Evolutionary conservation across 2,797 vertebrate species (phyloP).

Genomic region (Thalassophryne amazonica): DNA sequence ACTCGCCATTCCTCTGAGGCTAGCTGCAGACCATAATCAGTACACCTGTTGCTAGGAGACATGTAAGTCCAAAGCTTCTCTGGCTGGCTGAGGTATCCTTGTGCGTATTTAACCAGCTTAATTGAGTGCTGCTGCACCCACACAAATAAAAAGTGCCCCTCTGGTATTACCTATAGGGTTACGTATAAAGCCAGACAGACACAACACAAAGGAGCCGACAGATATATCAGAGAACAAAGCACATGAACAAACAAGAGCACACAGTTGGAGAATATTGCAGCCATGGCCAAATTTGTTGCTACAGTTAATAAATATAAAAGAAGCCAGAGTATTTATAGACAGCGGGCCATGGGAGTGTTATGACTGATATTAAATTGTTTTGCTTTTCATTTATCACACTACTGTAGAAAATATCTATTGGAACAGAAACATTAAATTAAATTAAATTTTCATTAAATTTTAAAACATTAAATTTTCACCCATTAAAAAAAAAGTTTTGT

Average conservation of each 20-base stretch:
- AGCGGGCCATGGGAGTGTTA: no score
- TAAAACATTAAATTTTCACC: no score
- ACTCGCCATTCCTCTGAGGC: slow-evolving; percentile 56
- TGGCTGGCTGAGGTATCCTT: slow-evolving; percentile 78
- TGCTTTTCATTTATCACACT: no score
- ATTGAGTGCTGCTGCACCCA: slow-evolving; percentile 73
- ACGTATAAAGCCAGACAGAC: slow-evolving; percentile 18
- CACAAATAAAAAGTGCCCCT: slow-evolving; percentile 71
- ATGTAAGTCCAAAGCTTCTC: slow-evolving; percentile 81
- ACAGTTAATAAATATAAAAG: slow-evolving; percentile 36
- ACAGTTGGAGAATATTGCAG: slow-evolving; percentile 9
- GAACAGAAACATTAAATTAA: no score
- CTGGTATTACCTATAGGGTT: slow-evolving; percentile 55
- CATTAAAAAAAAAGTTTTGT: no score
- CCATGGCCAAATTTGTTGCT: slow-evolving; percentile 13
- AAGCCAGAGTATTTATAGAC: slow-evolving; percentile 41
- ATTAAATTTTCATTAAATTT: no score
- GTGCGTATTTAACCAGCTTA: slow-evolving; percentile 84
- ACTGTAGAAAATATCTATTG: no score
- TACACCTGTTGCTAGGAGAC: slow-evolving; percentile 86
- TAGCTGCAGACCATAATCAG: slow-evolving; percentile 73
- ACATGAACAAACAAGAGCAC: neutral
- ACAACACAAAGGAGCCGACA: slow-evolving; percentile 14
- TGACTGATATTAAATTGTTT: no score
- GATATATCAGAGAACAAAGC: slow-evolving; percentile 1